Base-by-base conservation (phyloP, 2,113 vertebrate species). In the Oncorhynchus kisutch region DNA sequence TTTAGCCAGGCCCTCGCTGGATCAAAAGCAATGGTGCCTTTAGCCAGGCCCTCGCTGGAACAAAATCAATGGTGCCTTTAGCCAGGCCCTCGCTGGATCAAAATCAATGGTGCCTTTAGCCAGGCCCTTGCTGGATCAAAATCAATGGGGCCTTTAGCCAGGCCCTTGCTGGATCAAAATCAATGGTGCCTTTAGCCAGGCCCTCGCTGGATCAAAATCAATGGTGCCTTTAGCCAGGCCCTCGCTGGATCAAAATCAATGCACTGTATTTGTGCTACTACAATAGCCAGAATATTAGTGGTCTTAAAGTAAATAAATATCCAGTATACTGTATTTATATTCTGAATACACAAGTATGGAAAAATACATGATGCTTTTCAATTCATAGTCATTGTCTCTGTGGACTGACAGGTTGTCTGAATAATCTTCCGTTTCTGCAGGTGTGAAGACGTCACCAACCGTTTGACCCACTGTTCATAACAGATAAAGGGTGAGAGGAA, bases 341-440 rank as follows among this genome's bases (percentile, higher is more conserved):
- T 79, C 60, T 24, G 68, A 73, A 73, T 62, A 24, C 71, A 80
- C 20, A 83, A 73, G 67, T 57, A 62, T 24, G 78, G 71, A 85
- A 86, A 86, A 86, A 78, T 88, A 78, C 85, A 87, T 83, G 79
- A 85, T 78, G 78, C 39, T 77, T 57, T 76, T 86, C 73, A 68
- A 81, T 88, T 88, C 78, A 84, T 86, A 83, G 86, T 86, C 80
- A 87, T 84, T 80, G 85, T 76, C 74, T 73, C 74, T 69, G 67
- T 77, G 54, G 84, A 82, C 45, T 83, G 83, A 85, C 84, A 85
- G 77, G 70, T 81, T 80, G 79, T 88, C 72, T 85, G 80, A 91
- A 89, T 90, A 89, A 88, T 88, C 71, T 88, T 73, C 78, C 81
- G 72, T 91, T 88, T 77, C 84, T 85, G 80, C 78, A 85, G 81